phyloP scores from a whole-genome alignment of 2,797 vertebrate genomes.

The Acrossocheilus wenchowensis region DNA sequence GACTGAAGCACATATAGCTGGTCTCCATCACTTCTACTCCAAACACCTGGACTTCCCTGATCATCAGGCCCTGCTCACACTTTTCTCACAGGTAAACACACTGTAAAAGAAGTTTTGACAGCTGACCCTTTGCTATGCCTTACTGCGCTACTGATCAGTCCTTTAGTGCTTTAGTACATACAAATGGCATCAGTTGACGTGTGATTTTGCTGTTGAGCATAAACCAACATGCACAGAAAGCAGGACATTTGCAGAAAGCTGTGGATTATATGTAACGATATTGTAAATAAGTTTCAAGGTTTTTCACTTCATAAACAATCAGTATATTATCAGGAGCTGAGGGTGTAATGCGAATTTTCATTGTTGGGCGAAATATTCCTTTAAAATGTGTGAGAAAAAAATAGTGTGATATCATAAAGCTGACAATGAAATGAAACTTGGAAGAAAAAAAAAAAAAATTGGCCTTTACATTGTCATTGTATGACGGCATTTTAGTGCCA shows the following conservation, averaged over 20 bases:
- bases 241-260: not conserved
- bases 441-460: no score
- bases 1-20: slow-evolving; percentile 86
- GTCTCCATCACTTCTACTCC: slow-evolving; percentile 92
- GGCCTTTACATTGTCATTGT: no score
- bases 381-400: no score
- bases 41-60: slow-evolving; percentile 89
- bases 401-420: no score
- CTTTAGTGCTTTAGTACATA: not conserved
- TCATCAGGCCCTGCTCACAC: slow-evolving; percentile 80
- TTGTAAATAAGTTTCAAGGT: not conserved
- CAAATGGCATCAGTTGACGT: not conserved
- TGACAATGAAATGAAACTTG: no score
- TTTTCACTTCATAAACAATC: not conserved
- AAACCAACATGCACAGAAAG: not conserved
- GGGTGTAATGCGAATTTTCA: not conserved
- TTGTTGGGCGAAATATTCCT: not conserved
- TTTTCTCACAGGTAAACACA: slow-evolving; percentile 89
- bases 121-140: not conserved
- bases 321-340: not conserved
- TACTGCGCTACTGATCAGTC: not conserved
- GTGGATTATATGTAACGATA: not conserved
- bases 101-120: not conserved
- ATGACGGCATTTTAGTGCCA: no score
- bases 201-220: not conserved